Evolutionary conservation across 2,797 vertebrate genomes (phyloP).

Genomic region (Pseudomugil gertrudae): DNA sequence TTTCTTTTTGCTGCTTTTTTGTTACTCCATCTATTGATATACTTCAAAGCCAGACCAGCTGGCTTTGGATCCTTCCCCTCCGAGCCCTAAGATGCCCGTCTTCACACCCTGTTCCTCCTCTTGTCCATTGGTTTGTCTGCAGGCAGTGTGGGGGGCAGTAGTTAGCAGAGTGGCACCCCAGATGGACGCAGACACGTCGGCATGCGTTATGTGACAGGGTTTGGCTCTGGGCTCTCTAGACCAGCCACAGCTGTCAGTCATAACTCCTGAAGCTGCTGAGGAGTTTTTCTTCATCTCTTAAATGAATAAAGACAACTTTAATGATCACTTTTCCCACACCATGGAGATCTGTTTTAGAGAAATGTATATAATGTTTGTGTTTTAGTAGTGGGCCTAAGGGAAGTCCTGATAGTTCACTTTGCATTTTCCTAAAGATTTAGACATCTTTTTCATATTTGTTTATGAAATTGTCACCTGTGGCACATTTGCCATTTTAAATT

Average conservation of each 20-base stretch:
- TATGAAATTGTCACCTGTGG: not conserved
- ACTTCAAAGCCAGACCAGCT: conserved; percentile 89
- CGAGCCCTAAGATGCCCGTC: conserved; percentile 83
- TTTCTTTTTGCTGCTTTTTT: conserved; percentile 54
- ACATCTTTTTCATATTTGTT: not conserved
- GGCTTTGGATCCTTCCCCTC: conserved; percentile 86
- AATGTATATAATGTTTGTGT: not conserved
- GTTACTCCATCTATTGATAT: conserved; percentile 61
- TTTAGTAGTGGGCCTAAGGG: not conserved
- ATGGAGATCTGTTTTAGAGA: conserved; percentile 4
- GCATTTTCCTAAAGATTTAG: not conserved
- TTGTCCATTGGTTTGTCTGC: conserved; percentile 83
- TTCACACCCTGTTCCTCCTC: conserved; percentile 83
- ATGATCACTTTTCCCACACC: conserved; percentile 18
- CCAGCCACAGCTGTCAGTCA: conserved; percentile 85
- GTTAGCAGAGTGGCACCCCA: conserved; percentile 84
- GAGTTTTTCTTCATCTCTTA: conserved; percentile 46
- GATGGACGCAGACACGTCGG: conserved; percentile 83
- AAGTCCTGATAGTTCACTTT: not conserved
- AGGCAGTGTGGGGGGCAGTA: conserved; percentile 79
- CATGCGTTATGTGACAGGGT: conserved; percentile 78
- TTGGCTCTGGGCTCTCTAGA: conserved; percentile 75
- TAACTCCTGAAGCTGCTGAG: conserved; percentile 65
- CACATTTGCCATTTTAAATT: conserved; percentile 16
- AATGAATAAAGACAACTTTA: conserved; percentile 37